Evolutionary conservation across 2,797 vertebrate species (phyloP).

Genomic region (Aselliscus stoliczkanus): DNA sequence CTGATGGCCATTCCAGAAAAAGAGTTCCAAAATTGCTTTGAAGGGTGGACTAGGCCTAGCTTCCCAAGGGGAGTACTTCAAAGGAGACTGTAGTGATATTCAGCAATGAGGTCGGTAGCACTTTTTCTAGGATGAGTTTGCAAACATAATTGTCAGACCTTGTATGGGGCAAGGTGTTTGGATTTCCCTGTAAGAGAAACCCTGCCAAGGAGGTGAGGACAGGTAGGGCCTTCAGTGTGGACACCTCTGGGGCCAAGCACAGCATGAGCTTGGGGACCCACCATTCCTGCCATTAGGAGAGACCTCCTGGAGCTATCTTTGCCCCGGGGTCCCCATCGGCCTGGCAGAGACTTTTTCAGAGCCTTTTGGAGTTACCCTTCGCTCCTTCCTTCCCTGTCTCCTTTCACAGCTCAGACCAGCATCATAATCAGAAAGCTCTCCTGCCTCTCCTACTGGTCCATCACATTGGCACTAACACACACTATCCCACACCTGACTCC

Average conservation of each 20-base stretch:
- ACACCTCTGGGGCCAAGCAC: not conserved
- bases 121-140: too few species aligned
- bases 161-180: not conserved
- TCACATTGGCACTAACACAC: fast-evolving
- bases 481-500: not conserved
- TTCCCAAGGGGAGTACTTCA: too few species aligned
- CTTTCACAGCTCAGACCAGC: not conserved
- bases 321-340: not conserved
- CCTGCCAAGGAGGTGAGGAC: fast-evolving
- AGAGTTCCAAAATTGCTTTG: too few species aligned
- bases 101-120: too few species aligned
- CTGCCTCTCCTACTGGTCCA: fast-evolving
- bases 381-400: not conserved
- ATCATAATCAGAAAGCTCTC: fast-evolving
- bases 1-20: too few species aligned
- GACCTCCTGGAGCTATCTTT: not conserved
- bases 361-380: not conserved
- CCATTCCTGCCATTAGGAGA: not conserved
- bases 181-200: not conserved
- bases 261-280: not conserved
- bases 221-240: not conserved
- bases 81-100: too few species aligned
- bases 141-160: too few species aligned
- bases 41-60: too few species aligned
- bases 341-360: not conserved